A percentile compares a stretch with the other conserved stretches of the same genome.
Conservation (phyloP, 2,113 vertebrate genomes). For the Oryzias melastigma region DNA sequence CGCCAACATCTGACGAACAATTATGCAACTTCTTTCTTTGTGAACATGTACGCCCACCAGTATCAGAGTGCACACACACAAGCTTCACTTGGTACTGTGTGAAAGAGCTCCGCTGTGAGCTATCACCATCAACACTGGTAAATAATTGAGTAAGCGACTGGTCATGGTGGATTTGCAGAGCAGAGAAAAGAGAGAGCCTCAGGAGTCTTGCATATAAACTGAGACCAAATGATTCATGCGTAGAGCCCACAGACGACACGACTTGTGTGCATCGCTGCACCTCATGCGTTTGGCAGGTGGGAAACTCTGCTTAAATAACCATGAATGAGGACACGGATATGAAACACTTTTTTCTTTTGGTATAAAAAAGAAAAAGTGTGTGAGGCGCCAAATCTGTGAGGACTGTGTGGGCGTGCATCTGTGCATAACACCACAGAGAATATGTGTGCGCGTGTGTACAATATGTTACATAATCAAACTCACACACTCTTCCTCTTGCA, state of each 20-base stretch:
- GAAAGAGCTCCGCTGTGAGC: conserved; percentile 35
- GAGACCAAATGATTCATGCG: conserved; percentile 53
- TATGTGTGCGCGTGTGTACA: conserved; percentile 20
- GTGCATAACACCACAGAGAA: conserved; percentile 34
- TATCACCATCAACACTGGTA: conserved; percentile 55
- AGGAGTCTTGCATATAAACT: conserved; percentile 38
- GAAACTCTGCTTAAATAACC: conserved; percentile 15
- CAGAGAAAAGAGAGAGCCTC: conserved; percentile 33
- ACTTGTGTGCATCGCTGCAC: conserved; percentile 28
- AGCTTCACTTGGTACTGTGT: not conserved
- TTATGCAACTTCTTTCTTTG: conserved; percentile 2
- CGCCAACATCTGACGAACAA: conserved; percentile 4
- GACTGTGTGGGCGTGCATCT: conserved; percentile 36
- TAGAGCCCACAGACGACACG: conserved; percentile 29
- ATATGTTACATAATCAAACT: conserved; percentile 74
- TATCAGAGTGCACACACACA: not conserved
- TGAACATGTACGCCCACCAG: not conserved
- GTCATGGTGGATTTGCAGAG: conserved; percentile 58
- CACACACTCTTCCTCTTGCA: conserved; percentile 93
- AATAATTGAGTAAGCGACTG: conserved; percentile 64
- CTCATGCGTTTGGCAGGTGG: conserved; percentile 30
- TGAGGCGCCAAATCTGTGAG: conserved; percentile 23
- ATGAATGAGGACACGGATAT: conserved; percentile 20
- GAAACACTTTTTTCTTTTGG: conserved; percentile 17
- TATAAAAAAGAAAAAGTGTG: not conserved